Conservation (phyloP, 2,888 invertebrate genomes). For the Hybos culiciformis region DNA sequence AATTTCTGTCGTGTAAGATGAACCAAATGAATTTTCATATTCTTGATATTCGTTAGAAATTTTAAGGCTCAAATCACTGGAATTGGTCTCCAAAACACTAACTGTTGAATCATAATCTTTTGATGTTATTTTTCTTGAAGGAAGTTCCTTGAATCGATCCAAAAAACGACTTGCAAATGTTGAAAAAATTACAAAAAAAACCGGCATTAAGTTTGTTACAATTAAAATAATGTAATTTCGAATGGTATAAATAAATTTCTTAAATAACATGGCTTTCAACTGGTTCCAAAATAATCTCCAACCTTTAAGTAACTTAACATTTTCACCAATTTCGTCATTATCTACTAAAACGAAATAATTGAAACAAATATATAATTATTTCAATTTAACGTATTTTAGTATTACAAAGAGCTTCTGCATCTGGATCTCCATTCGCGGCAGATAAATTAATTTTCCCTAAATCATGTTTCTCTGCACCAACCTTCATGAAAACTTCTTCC, state of each 20-base stretch:
- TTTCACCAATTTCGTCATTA: too few species aligned
- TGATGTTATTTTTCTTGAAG: slow-evolving; percentile 27
- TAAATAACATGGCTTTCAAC: slow-evolving; percentile 50
- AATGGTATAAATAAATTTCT: slow-evolving; percentile 46
- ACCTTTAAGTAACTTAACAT: too few species aligned
- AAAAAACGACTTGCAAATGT: slow-evolving; percentile 44
- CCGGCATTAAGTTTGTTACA: slow-evolving; percentile 55
- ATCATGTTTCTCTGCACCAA: slow-evolving; percentile 38
- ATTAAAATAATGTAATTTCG: slow-evolving; percentile 52
- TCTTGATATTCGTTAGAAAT: slow-evolving; percentile 26
- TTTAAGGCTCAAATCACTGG: slow-evolving; percentile 7
- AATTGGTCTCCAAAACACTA: background rate
- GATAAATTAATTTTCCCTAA: too few species aligned
- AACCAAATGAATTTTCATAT: background rate
- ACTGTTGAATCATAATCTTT: slow-evolving; percentile 17
- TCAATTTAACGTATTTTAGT: too few species aligned
- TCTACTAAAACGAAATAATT: too few species aligned
- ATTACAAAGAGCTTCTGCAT: too few species aligned
- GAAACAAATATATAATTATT: too few species aligned
- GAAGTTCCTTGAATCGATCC: slow-evolving; percentile 35
- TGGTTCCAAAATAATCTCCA: slow-evolving; percentile 43
- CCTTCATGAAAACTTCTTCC: slow-evolving; percentile 78
- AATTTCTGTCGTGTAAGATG: too few species aligned
- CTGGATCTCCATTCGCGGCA: too few species aligned
- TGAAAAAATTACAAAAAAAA: slow-evolving; percentile 47